Evolutionary conservation across 2,888 invertebrate genomes (phyloP), one percentile per base, ranked within the genome.

Genomic region (Micoletzkya japonica): DNA sequence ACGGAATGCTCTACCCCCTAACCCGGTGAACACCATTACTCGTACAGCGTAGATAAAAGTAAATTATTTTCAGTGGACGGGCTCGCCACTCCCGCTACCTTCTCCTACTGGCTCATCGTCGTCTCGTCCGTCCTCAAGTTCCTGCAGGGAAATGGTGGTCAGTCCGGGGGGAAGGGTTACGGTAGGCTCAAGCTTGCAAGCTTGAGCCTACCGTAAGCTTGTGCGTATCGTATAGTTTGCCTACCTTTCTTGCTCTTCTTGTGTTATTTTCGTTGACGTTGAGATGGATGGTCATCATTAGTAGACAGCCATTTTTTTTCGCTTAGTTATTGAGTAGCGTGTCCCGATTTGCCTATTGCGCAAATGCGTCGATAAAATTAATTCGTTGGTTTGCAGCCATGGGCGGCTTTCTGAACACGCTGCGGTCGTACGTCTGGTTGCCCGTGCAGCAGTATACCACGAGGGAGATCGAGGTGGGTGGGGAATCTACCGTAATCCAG

Each of bases 361-460:
- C n/a, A n/a, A n/a, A n/a, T n/a, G n/a, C n/a, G n/a, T n/a, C n/a
- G n/a, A n/a, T n/a, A n/a, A n/a, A n/a, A n/a, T n/a, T n/a, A n/a
- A n/a, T n/a, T n/a, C n/a, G n/a, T n/a, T n/a, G n/a, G n/a, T n/a
- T n/a, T n/a, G n/a, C 49, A 70, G 83, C 81, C 6, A 82, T 81
- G 80, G 83, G 83, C 49, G 97, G 97, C 0, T 88, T 96, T 64
- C 88, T 97, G 60, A 95, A 95, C 87, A 96, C 95, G 87, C 83
- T 94, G 17, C 90, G 96, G 54, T 91, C 92, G 0, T 93, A 94
- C 85, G 87, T 97, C 1, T 98, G 97, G 97, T 95, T 97, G 81
- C 90, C 90, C 81, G 92, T 97, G 58, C 94, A 95, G 82, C 97
- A 98, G 86, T 96, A 92, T 86, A 95, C 95, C 1, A 94, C 94